Evolutionary conservation across 2,888 invertebrate genomes (phyloP), one percentile per base, ranked within the genome.

Genomic region (Bhutanitis thaidina): DNA sequence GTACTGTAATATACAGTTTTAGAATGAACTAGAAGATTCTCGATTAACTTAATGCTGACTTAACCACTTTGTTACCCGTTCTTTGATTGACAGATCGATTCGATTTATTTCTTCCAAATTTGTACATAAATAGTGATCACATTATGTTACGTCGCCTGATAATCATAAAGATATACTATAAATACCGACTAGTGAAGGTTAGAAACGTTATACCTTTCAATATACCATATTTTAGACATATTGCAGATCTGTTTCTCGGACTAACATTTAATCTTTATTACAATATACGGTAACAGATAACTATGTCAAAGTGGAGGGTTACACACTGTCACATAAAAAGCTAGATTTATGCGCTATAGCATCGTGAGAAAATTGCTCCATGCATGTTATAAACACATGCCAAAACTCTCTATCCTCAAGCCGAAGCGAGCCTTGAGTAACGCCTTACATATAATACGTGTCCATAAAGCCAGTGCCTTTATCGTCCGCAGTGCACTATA

Each of bases 401-500:
- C 51, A 51, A 41, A 51, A 51, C 41, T 43, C 41, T 43, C 30
- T 46, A 36, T 36, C 38, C 44, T 38, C 43, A n/a, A 20, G 16
- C 40, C 36, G 16, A 14, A 14, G 35, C 43, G 10, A 30, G 51
- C 45, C 51, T 51, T 45, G 35, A 51, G 51, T 35, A 34, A 34
- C 13, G 57, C 61, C 61, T 61, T 61, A 61, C 59, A 59, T 60
- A 65, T 60, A 65, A 68, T 65, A 71, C 64, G 64, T 62, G 60
- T 61, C 62, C 65, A 60, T 60, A 46, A 61, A 60, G 60, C 57
- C 60, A 60, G 60, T 62, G 67, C 72, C 71, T 76, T 71, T 69
- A 75, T 75, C 71, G 70, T 76, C 72, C 69, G 70, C 69, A 71
- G 64, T 64, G 67, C 67, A 69, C 74, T 77, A 75, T 79, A 82